Evolutionary conservation across 2,113 vertebrate genomes (phyloP).

Genomic region (Scopus umbretta): DNA sequence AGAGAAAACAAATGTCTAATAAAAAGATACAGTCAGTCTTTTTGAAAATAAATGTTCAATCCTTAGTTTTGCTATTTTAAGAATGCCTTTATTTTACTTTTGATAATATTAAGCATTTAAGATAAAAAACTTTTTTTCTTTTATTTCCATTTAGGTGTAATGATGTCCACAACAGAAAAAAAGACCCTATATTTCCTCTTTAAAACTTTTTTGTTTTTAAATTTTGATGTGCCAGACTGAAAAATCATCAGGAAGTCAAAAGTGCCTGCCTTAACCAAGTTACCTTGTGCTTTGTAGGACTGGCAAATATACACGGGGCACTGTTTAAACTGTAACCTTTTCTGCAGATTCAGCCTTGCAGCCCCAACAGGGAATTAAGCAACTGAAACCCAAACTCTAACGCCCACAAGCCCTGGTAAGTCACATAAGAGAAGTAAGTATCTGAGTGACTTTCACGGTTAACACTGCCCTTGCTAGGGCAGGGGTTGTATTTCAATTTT

Average conservation of each 20-base stretch:
- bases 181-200: not conserved
- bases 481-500: not conserved
- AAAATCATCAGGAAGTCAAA: slow-evolving; percentile 42
- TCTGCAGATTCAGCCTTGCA: slow-evolving; percentile 34
- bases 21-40: not conserved
- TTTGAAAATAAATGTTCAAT: not conserved
- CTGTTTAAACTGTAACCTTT: slow-evolving; percentile 29
- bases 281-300: not conserved
- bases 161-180: not conserved
- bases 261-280: slow-evolving; percentile 31
- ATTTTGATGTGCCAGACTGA: not conserved
- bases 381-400: slow-evolving; percentile 42
- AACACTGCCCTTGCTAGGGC: slow-evolving; percentile 3
- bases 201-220: not conserved
- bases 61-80: not conserved
- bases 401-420: slow-evolving; percentile 35
- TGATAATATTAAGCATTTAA: not conserved
- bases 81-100: not conserved
- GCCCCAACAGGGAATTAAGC: not conserved
- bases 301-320: not conserved
- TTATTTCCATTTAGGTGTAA: not conserved
- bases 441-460: not conserved
- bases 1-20: not conserved
- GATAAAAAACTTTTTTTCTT: not conserved
- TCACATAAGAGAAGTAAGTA: not conserved